Evolutionary conservation across 2,113 vertebrate genomes (phyloP), one percentile per base, ranked within the genome.

Genomic region (Micronycteris hirsuta): DNA sequence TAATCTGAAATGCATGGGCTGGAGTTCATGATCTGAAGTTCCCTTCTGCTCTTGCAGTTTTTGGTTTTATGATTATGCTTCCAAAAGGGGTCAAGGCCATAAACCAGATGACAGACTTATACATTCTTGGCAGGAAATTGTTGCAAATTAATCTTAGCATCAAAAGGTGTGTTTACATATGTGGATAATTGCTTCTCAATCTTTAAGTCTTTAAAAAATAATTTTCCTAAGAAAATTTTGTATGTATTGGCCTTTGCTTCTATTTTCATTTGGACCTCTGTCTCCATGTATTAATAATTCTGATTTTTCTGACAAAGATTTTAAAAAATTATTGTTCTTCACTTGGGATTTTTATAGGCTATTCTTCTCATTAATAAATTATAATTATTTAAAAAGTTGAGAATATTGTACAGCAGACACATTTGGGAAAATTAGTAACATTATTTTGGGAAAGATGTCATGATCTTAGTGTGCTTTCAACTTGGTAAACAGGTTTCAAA

Each of bases 301-400:
- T 91, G 31, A 52, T 82, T 91, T 52, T 97, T 91, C 43, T 91
- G 82, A 86, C 36, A 90, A 61, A 91, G 22, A 49, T 82, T 36
- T 0, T 0, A 19, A n/a, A 78, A 81, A 83, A 84, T 43, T 80
- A 47, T 24, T 41, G 8, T 33, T 56, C 17, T 89, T 95, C 9
- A 45, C 91, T 89, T 80, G 76, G 22, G 7, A 28, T 80, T 28
- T 92, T 94, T 14, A n/a, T 83, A 31, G 6, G 11, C 70, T 80
- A 67, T 86, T 94, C 41, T 83, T 84, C 58, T 89, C 13, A 22
- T 87, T 71, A n/a, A 3, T 65, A 38, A 54, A 36, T 78, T 71
- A 52, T 61, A 43, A 38, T 73, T 80, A 71, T 73, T 61, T 52
- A 45, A 87, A 78, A 16, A 63, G 28, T 80, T 73, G 71, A 71